Evolutionary conservation across 2,888 invertebrate genomes (phyloP).

Genomic region (Dryobota labecula): DNA sequence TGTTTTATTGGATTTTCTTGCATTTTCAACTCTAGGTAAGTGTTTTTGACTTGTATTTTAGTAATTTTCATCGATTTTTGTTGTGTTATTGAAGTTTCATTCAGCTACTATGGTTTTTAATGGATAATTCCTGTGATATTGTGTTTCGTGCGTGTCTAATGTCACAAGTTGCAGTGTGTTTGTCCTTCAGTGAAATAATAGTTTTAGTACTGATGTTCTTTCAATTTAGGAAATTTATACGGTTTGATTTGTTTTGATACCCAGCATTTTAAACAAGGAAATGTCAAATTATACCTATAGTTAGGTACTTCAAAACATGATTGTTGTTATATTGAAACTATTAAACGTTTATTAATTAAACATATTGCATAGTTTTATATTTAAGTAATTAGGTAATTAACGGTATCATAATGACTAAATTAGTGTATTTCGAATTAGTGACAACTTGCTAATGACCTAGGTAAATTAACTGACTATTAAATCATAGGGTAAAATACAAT

Average conservation of each 20-base stretch:
- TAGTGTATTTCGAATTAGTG: background rate
- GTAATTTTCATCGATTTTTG: background rate
- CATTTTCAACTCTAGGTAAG: slow-evolving; percentile 48
- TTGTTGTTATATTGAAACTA: background rate
- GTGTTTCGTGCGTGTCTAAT: slow-evolving; percentile 40
- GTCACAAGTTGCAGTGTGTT: slow-evolving; percentile 26
- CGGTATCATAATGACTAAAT: background rate
- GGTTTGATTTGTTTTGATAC: slow-evolving; percentile 27
- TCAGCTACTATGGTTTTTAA: slow-evolving; percentile 25
- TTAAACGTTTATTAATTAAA: background rate
- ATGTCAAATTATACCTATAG: slow-evolving; percentile 23
- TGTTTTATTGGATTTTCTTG: slow-evolving; percentile 48
- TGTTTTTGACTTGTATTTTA: background rate
- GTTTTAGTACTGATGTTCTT: slow-evolving; percentile 10
- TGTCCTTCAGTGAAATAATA: slow-evolving; percentile 31
- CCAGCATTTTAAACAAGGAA: slow-evolving; percentile 18
- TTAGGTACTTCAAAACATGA: slow-evolving; percentile 5
- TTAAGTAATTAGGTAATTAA: background rate
- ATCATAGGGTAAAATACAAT: too few species aligned
- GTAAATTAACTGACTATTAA: too few species aligned
- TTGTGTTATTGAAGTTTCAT: background rate
- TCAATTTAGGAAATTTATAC: background rate
- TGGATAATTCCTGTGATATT: slow-evolving; percentile 33
- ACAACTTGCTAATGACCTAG: background rate
- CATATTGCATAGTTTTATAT: background rate